Evolutionary conservation across 2,888 invertebrate species (phyloP).

Genomic region (Drosophila greeni): DNA sequence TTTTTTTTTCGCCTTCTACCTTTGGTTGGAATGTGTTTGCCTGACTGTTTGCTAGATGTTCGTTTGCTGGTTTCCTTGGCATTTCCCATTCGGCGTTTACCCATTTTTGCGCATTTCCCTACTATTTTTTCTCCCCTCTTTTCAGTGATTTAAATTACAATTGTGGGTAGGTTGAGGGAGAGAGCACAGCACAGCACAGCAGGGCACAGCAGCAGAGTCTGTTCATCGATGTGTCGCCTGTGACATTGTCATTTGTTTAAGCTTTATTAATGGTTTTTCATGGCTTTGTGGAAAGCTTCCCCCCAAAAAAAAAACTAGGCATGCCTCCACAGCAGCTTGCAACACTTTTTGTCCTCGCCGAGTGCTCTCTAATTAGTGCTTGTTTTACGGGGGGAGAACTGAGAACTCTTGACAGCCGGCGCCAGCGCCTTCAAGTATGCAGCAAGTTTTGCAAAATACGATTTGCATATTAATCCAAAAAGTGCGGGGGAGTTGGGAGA

Average conservation of each 20-base stretch:
- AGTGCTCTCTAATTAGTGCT: constrained; percentile 42
- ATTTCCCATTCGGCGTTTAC: constrained; percentile 4
- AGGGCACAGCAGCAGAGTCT: constrained; percentile 7
- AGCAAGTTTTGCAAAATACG: constrained; percentile 52
- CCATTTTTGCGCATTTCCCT: constrained; percentile 14
- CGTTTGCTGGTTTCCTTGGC: constrained; percentile 24
- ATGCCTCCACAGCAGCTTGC: too few species aligned
- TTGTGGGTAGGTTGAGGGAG: too few species aligned
- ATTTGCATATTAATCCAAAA: constrained; percentile 39
- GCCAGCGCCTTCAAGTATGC: constrained; percentile 53
- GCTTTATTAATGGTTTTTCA: constrained; percentile 56
- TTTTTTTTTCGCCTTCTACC: constrained; percentile 8
- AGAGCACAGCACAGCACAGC: not conserved
- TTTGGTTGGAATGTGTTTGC: constrained; percentile 28
- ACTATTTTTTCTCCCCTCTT: not conserved
- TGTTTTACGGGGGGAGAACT: constrained; percentile 37
- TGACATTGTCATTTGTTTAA: constrained; percentile 40
- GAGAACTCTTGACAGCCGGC: constrained; percentile 43
- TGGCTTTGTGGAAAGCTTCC: too few species aligned
- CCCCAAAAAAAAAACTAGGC: too few species aligned
- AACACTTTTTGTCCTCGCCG: constrained; percentile 35
- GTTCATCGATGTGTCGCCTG: constrained; percentile 53
- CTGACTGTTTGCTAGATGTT: constrained; percentile 31
- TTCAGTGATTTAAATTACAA: constrained; percentile 32
- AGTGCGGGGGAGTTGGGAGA: too few species aligned